Conservation (phyloP, 2,113 vertebrate genomes). For the Caretta caretta region DNA sequence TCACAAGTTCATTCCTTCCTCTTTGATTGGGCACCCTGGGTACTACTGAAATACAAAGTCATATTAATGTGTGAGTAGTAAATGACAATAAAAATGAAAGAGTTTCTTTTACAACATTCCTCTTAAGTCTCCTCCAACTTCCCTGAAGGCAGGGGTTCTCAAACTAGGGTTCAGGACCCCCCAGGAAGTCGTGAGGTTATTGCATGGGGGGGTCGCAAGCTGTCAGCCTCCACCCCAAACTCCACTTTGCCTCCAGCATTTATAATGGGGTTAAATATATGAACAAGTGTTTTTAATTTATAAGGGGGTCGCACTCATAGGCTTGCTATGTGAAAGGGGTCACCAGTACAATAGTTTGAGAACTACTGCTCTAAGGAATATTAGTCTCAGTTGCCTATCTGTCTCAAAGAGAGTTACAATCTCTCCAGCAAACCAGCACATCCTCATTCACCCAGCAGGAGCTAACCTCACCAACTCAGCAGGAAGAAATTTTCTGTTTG, state of each 20-base stretch:
- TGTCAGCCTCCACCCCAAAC: too few species aligned
- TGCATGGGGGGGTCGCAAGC: too few species aligned
- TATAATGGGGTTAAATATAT: too few species aligned
- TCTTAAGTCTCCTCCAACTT: not conserved
- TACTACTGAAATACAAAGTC: not conserved
- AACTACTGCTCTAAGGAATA: not conserved
- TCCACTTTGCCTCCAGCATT: too few species aligned
- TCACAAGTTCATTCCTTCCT: not conserved
- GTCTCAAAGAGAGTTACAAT: slow-evolving; percentile 5
- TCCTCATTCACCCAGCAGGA: not conserved
- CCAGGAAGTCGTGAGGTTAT: too few species aligned
- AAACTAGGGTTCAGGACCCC: too few species aligned
- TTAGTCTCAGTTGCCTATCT: not conserved
- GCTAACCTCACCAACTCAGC: not conserved
- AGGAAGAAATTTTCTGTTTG: slow-evolving; percentile 20
- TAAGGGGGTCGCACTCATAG: too few species aligned
- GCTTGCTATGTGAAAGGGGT: too few species aligned
- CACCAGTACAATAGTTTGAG: too few species aligned
- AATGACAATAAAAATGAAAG: not conserved
- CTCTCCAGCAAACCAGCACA: slow-evolving; percentile 16
- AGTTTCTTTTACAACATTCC: slow-evolving; percentile 5
- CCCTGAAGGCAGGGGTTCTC: not conserved
- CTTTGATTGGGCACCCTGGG: not conserved
- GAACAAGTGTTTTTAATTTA: too few species aligned
- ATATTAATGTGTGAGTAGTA: not conserved